Base-by-base conservation (phyloP, 2,113 vertebrate species). In the Poecile atricapillus region DNA sequence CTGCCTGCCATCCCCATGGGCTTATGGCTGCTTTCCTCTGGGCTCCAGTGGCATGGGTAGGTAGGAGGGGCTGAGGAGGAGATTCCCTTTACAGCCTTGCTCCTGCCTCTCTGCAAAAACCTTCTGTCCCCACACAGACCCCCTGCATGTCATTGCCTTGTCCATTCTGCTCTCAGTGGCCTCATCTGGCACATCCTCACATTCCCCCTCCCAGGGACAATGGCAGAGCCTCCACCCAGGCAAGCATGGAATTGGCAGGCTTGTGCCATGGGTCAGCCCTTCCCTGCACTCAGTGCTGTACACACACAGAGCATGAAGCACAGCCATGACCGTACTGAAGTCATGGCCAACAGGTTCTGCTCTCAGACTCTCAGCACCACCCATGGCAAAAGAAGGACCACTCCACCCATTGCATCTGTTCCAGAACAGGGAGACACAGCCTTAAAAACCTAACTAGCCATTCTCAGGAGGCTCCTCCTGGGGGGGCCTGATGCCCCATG, bases 201-300 rank as follows among this genome's bases (percentile, higher is more conserved):
- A 71, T 71, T 71, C 43, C 39, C 52, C 33, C 70, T 60, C 1
- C 0, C 4, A 33, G 28, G 70, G 31, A 85, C 5, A 11, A 78
- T 30, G 60, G 79, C 56, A 87, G 49, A 70, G 43, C 30, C 68
- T 84, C 43, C 31, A 52, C 31, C 37, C 47, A 67, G n/a, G 60
- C 50, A 67, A 62, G 17, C 17, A 24, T 5, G n/a, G 65, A 47
- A 74, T 25, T 30, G 10, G 11, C 50, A 76, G 69, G 37, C 31
- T 87, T 0, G 0, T 69, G 50, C 33, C 35, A 21, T 1, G 30
- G 52, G 8, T 31, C 15, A 43, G 73, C 31, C 60, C 41, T n/a
- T 75, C 44, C 52, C 67, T 44, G 33, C 0, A 0, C 53, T 56
- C 0, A 2, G 56, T 30, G 49, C 74, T 46, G 58, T 4, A 35